Percentiles rank a stretch among this genome's conserved stretches.
Evolutionary conservation across 2,888 invertebrate genomes (phyloP).

Genomic region (Melanostoma scalare): DNA sequence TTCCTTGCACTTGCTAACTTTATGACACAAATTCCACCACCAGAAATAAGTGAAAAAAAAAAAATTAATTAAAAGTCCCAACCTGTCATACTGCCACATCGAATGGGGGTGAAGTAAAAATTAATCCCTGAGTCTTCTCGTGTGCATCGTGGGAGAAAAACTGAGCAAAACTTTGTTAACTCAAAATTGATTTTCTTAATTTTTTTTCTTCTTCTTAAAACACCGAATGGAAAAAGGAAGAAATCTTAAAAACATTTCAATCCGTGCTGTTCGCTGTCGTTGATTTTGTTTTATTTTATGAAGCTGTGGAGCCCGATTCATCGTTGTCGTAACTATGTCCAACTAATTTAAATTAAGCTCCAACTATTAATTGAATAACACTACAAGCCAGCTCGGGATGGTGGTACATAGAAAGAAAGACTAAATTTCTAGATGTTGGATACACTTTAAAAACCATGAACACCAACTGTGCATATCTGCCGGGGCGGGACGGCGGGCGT

Average conservation of each 20-base stretch:
- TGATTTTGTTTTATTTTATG: slow-evolving; percentile 14
- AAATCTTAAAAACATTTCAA: slow-evolving; percentile 38
- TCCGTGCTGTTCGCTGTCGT: slow-evolving; percentile 13
- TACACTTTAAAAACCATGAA: slow-evolving; percentile 35
- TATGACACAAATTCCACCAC: slow-evolving; percentile 43
- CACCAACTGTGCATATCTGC: slow-evolving; percentile 29
- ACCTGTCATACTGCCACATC: slow-evolving; percentile 20
- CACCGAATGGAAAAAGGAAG: not conserved
- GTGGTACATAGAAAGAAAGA: slow-evolving; percentile 21
- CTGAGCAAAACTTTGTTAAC: slow-evolving; percentile 48
- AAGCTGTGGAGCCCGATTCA: slow-evolving; percentile 27
- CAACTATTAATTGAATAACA: slow-evolving; percentile 69
- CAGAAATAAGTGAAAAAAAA: not conserved
- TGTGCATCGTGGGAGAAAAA: slow-evolving; percentile 20
- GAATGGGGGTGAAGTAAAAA: slow-evolving; percentile 17
- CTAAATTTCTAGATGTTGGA: slow-evolving; percentile 44
- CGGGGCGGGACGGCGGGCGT: slow-evolving; percentile 17
- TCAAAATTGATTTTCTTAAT: slow-evolving; percentile 52
- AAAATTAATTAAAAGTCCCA: slow-evolving; percentile 55
- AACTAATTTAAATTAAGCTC: slow-evolving; percentile 71
- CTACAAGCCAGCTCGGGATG: slow-evolving; percentile 30
- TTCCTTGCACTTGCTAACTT: slow-evolving; percentile 18
- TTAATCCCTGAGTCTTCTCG: slow-evolving; percentile 6
- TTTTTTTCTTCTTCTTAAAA: not conserved
- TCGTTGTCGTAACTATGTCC: slow-evolving; percentile 59